Base-by-base conservation (phyloP, 2,797 vertebrate genomes). In the Zalophus californianus region DNA sequence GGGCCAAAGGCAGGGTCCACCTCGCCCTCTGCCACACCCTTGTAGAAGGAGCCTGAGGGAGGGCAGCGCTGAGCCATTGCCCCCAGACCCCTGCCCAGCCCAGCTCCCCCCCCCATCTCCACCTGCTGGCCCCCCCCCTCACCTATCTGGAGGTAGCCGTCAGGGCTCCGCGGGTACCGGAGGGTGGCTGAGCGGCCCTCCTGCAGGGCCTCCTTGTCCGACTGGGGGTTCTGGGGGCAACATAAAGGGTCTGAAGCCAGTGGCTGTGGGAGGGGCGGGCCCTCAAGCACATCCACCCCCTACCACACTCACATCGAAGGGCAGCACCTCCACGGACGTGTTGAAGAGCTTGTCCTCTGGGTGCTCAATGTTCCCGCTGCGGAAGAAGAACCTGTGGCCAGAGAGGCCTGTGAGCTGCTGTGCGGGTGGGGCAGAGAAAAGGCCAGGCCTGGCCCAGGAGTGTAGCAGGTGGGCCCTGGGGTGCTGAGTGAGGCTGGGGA, bases 271-370 rank as follows among this genome's bases (percentile, higher is more conserved):
- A 70, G 15, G 35, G 41, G 16, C 62, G 0, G 11, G 58, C 52
- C 41, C 12, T 75, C 1, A 14, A 0, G 11, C 54, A 32, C 86
- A 23, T 68, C 94, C 29, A 2, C 21, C 18, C 7, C 68, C 50
- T 27, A 5, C 78, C 83, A 0, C 23, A 99, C 99, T 99, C 98
- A 99, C 99, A 0, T 99, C 99, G 13, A 99, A 99, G 0, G 99
- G 99, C 97, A 99, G 98, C 98, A 99, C 99, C 98, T 99, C 99
- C 98, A 99, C 99, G 0, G 99, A 99, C 0, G 99, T 99, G 98
- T 99, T 99, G 99, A 99, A 99, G 72, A 99, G 99, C 98, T 99
- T 99, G 98, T 99, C 99, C 96, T 99, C 99, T 4, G 99, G 99
- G 98, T 99, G 99, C 93, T 99, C 99, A 0, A 99, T 99, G 98